These are phyloP conservation scores for Argyrosomus regius DNA, from an alignment of 2,797 vertebrate species.

Conservation along the genomic window DNA sequence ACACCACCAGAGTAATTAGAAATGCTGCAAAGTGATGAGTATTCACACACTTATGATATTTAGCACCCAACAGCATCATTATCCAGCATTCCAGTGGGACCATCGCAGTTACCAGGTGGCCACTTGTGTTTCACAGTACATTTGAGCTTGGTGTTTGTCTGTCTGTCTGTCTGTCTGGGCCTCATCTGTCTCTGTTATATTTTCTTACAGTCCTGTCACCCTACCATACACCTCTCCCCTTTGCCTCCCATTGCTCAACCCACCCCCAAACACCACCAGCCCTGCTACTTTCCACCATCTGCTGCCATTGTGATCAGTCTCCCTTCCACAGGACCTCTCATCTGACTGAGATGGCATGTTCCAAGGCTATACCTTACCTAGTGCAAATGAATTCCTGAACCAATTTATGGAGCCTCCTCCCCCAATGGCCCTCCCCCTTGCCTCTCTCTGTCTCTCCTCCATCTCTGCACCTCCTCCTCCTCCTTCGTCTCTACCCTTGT, in stretches of 20 bases:
- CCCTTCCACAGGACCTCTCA: conserved; percentile 88
- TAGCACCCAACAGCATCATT: conserved; percentile 71
- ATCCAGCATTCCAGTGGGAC: conserved; percentile 63
- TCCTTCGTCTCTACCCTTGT: conserved; percentile 41
- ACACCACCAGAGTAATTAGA: conserved; percentile 75
- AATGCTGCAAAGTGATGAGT: conserved; percentile 76
- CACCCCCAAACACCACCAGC: conserved; percentile 49
- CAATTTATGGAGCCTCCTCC: conserved; percentile 74
- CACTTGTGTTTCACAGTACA: conserved; percentile 89
- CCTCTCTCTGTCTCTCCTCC: conserved; percentile 44
- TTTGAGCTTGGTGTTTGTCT: conserved; percentile 80
- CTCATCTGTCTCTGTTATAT: conserved; percentile 81
- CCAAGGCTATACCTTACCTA: conserved; percentile 95
- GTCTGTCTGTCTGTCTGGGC: conserved; percentile 53
- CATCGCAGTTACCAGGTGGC: conserved; percentile 66
- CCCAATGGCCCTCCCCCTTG: conserved; percentile 25
- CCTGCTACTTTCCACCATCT: conserved; percentile 86
- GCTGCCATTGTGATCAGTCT: conserved; percentile 96
- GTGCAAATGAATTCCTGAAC: conserved; percentile 84
- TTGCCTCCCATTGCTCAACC: conserved; percentile 77
- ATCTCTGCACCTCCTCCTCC: conserved; percentile 50
- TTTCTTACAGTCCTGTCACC: conserved; percentile 56
- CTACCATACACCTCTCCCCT: conserved; percentile 51
- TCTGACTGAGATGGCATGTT: conserved; percentile 87
- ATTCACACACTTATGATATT: conserved; percentile 75